Evolutionary conservation across 2,797 vertebrate species (phyloP), one percentile per base, ranked within the genome.

Genomic region (Macropus fuliginosus): DNA sequence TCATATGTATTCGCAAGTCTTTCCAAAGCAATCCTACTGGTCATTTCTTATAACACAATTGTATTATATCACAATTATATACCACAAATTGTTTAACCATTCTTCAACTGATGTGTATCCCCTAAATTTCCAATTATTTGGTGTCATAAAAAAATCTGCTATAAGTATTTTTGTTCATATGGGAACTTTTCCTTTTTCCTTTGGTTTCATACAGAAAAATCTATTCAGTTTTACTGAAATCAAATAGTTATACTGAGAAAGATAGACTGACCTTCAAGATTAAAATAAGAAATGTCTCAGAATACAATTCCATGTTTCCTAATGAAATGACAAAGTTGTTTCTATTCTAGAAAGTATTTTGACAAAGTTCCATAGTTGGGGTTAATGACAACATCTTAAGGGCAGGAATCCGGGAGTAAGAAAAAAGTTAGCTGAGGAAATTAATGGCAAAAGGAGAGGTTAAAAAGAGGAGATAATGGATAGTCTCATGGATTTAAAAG

Each of bases 241-340:
- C 92, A 97, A 94, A 91, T 0, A 4, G 52, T 81, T 55, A 93
- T 52, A 24, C 40, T 18, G 92, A 74, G 52, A 98, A 98, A 98
- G 54, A 92, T 95, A 95, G 96, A 94, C 94, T 97, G 97, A 97
- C 90, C n/a, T 96, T 96, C 91, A 97, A 96, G 91, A 98, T 95
- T 96, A 98, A 97, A 98, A 50, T 54, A 95, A 96, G 50, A 97
- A 97, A 96, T 89, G 91, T 95, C 98, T 98, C 94, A 94, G 95
- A 98, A 96, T 59, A 93, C 28, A 96, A 94, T 94, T 97, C 56
- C 27, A 89, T 29, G 92, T 96, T 97, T 97, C 97, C 34, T 97
- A 98, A 98, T 96, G 93, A 97, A 97, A 97, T 97, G 93, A 98
- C 93, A 98, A 98, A 97, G 46, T 96, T 98, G 91, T 97, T 98